phyloP scores from a whole-genome alignment of 2,113 vertebrate species.

The Neogale vison region DNA sequence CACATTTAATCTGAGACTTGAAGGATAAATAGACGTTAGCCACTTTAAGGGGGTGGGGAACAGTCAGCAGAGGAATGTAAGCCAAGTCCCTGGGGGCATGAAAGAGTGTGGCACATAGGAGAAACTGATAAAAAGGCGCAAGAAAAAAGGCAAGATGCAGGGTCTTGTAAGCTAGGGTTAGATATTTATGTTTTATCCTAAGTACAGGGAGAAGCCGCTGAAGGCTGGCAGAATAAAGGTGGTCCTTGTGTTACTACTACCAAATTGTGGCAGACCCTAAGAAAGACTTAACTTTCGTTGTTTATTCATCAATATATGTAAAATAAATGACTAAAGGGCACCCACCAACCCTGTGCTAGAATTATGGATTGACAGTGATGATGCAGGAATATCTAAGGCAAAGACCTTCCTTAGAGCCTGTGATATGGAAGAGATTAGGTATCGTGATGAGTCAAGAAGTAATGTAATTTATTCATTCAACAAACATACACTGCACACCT shows the following conservation, averaged over 20 bases:
- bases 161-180: neutral
- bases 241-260: neutral
- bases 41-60: neutral
- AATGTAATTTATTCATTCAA: neutral
- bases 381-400: neutral
- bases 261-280: neutral
- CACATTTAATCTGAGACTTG: neutral
- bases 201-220: neutral
- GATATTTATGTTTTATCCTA: neutral
- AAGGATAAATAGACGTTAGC: neutral
- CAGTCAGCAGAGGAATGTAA: neutral
- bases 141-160: neutral
- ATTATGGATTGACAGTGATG: neutral
- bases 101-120: neutral
- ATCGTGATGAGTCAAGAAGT: neutral
- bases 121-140: neutral
- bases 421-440: slow-evolving; percentile 6
- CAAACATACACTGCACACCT: neutral
- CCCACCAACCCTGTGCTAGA: neutral
- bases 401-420: neutral
- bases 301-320: neutral
- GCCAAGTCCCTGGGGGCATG: neutral
- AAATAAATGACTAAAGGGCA: slow-evolving; percentile 10
- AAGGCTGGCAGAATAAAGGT: neutral
- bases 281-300: neutral